Base-by-base conservation (phyloP, 2,797 vertebrate species). In the Philypnodon macrostomus region DNA sequence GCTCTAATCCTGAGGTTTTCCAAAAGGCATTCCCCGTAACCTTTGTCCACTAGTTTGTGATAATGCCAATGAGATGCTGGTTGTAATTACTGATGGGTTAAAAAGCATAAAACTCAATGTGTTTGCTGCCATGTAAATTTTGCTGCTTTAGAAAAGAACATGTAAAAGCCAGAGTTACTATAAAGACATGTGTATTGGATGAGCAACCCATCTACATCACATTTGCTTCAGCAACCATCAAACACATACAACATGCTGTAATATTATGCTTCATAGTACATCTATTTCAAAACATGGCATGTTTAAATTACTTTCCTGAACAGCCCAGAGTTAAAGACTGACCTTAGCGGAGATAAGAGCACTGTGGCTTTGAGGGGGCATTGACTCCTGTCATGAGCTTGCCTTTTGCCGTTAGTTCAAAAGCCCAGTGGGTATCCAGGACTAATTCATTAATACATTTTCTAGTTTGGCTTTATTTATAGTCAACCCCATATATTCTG, bases 381-480 rank as follows among this genome's bases (percentile, higher is more conserved):
- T 35, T 12, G 33, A 52, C 60, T 70, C 55, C 63, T 50, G 54
- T 36, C 35, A 38, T 26, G 53, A 24, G 26, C 18, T 73, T 32
- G 56, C 53, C 39, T 59, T 58, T 54, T 46, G 53, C 62, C 10
- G 18, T 42, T 5, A 36, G 66, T 58, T 77, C 44, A 75, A 58
- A 75, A 53, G 34, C 64, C 53, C 60, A 1, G 29, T 6, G 35
- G 70, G 57, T 1, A 41, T 55, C 64, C 53, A 51, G 26, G 36
- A 45, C 69, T 80, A 29, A 77, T 48, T 77, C 75, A 80, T 74
- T 68, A 49, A 82, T 70, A 54, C 21, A 38, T 24, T 44, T 63
- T 47, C 52, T 60, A 26, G 55, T 67, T 66, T 61, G 12, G 16
- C 29, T 72, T 71, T 77, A 79, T 80, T 80, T 67, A 70, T 68